Evolutionary conservation across 1,140 invertebrate species (phyloP), one percentile per base, ranked within the genome.

Genomic region (Potamilus streckersoni): DNA sequence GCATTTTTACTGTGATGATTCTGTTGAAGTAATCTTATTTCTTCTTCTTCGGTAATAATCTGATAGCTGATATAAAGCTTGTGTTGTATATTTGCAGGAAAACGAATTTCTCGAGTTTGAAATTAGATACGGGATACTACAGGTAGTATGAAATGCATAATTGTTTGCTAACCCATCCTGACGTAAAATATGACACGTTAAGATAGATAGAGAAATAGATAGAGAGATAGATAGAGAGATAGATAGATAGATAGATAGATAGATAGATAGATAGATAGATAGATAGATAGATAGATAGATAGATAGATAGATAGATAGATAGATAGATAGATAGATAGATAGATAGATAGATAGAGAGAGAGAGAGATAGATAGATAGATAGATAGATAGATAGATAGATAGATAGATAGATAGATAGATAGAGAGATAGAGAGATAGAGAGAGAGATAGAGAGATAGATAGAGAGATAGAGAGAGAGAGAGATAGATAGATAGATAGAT

Each of bases 21-120:
- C 11, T 49, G 4, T 49, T 49, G 11, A 49, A 49, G 6, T 8
- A 49, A 49, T 49, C 38, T 5, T 49, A 49, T 49, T 49, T 49
- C 38, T 49, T 49, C 38, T 49, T 49, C 38, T 49, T 49, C 11
- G 38, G 0, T 1, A 49, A 49, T 49, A 49, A 8, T 49, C 38
- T 49, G 38, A 8, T 49, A 49, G 6, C 38, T 49, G 4, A 49
- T 0, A 0, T 49, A 49, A 49, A 8, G 38, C 38, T 49, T 49
- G 38, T 49, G 38, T 60, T 78, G 67, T 57, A 74, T 70, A 69
- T 73, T 84, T 83, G 55, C 81, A 90, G 16, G 95, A 97, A 84
- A 96, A 96, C 88, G 92, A 93, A 76, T 95, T 98, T 90, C 91
- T 96, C 69, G 96, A 97, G 87, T 93, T 97, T 82, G 97, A 98